These are phyloP conservation scores for Mergus octosetaceus DNA, from an alignment of 2,797 vertebrate species.

Conservation along the genomic window DNA sequence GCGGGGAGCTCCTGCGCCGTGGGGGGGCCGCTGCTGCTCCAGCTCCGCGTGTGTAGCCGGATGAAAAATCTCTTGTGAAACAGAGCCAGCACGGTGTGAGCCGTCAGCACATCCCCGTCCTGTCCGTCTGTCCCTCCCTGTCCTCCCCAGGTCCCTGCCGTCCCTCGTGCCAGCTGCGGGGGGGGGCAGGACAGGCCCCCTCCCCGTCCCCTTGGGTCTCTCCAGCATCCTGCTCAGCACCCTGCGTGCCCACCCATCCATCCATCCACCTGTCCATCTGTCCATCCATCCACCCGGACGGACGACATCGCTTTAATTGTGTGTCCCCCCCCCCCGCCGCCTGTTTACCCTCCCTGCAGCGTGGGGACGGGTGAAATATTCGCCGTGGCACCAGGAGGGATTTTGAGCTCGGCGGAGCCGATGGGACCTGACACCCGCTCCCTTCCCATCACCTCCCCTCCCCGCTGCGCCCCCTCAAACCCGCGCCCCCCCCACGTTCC, in stretches of 20 bases:
- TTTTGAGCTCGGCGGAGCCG: background rate
- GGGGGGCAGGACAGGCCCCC: too few relatives aligned
- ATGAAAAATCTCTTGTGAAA: background rate
- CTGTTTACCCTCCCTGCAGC: constrained; percentile 6
- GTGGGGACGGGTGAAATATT: constrained; percentile 57
- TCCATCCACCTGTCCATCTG: background rate
- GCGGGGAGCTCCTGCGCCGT: background rate
- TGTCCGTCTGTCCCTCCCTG: background rate
- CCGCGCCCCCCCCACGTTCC: background rate
- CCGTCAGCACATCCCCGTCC: background rate
- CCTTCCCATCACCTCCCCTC: constrained; percentile 46
- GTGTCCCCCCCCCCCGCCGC: background rate
- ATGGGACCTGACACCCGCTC: constrained; percentile 64
- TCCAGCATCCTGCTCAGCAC: background rate
- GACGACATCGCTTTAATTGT: constrained; percentile 36
- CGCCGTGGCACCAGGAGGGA: constrained; percentile 54
- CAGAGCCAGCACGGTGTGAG: background rate
- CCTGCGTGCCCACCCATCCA: background rate
- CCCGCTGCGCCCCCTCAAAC: constrained; percentile 9
- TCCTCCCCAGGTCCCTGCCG: accelerated
- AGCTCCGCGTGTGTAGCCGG: accelerated
- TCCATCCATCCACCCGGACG: background rate
- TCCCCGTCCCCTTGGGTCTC: accelerated
- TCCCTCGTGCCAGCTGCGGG: accelerated
- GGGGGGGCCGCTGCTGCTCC: accelerated